Conservation (phyloP, 1,140 invertebrate species). For the Pseudomyrmex cubaensis region DNA sequence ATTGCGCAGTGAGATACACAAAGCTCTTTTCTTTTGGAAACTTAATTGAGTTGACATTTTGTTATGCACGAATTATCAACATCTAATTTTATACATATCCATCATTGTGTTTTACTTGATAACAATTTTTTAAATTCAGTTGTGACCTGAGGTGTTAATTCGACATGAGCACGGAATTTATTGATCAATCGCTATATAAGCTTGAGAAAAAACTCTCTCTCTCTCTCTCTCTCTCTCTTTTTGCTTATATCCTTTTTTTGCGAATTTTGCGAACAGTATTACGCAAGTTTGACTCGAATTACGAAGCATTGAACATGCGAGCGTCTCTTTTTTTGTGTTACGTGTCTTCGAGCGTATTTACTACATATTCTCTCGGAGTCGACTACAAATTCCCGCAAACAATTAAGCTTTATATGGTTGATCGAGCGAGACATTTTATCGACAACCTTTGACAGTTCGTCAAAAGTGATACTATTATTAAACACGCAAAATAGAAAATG, state of each 20-base stretch:
- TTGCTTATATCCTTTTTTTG: constrained; percentile 58
- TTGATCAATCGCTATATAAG: constrained; percentile 65
- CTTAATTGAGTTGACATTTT: neutral
- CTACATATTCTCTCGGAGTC: constrained; percentile 2
- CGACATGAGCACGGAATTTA: constrained; percentile 55
- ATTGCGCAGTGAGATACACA: neutral
- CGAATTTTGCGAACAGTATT: constrained; percentile 54
- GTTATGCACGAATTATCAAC: constrained; percentile 28
- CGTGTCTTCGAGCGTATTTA: constrained; percentile 11
- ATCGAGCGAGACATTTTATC: constrained; percentile 1
- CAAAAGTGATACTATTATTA: neutral
- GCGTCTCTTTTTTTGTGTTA: neutral
- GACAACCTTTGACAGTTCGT: neutral
- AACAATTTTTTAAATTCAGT: constrained; percentile 23
- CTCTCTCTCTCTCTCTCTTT: neutral
- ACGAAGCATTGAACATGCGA: constrained; percentile 47
- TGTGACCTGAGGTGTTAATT: constrained; percentile 30
- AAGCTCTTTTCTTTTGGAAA: neutral
- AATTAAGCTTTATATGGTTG: constrained; percentile 32
- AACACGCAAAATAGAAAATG: neutral
- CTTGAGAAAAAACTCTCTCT: constrained; percentile 20
- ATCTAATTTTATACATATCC: constrained; percentile 25
- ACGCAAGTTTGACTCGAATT: constrained; percentile 18
- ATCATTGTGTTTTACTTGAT: constrained; percentile 9
- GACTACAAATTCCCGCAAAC: constrained; percentile 2